Percentiles rank a stretch among this genome's conserved stretches.
phyloP scores from a whole-genome alignment of 1,140 invertebrate genomes.

The Lucilia cuprina region DNA sequence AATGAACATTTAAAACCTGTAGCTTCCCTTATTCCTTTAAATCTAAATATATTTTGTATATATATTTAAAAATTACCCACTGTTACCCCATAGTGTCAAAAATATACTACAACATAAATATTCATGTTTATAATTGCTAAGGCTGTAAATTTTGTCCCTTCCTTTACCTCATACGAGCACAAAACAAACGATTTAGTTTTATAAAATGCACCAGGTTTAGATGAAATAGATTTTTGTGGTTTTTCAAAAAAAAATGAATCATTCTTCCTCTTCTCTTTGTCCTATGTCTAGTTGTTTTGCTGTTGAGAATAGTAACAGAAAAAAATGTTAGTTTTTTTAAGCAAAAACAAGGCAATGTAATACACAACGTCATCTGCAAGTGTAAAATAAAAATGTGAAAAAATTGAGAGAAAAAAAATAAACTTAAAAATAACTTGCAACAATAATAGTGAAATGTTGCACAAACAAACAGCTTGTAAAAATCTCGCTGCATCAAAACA shows the following conservation, averaged over 20 bases:
- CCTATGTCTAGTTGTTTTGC: neutral
- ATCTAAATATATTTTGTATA: too few relatives aligned
- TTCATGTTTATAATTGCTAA: neutral
- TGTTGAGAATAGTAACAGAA: neutral
- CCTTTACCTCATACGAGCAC: neutral
- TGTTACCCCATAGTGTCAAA: neutral
- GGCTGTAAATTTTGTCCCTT: too few relatives aligned
- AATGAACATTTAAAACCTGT: too few relatives aligned
- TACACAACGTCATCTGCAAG: neutral
- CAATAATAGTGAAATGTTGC: neutral
- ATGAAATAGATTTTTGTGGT: neutral
- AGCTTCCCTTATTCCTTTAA: too few relatives aligned
- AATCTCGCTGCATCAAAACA: neutral
- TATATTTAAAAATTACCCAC: neutral
- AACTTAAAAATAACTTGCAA: neutral
- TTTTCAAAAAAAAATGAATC: neutral
- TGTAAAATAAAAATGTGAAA: neutral
- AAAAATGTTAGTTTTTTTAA: neutral
- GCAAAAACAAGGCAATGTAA: neutral
- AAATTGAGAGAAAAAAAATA: neutral
- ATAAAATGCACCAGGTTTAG: constrained; percentile 7
- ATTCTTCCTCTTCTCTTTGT: neutral
- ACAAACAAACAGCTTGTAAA: neutral
- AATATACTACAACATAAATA: neutral
- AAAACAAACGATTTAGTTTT: neutral